phyloP scores from a whole-genome alignment of 2,797 vertebrate genomes.

The Falco columbarius region DNA sequence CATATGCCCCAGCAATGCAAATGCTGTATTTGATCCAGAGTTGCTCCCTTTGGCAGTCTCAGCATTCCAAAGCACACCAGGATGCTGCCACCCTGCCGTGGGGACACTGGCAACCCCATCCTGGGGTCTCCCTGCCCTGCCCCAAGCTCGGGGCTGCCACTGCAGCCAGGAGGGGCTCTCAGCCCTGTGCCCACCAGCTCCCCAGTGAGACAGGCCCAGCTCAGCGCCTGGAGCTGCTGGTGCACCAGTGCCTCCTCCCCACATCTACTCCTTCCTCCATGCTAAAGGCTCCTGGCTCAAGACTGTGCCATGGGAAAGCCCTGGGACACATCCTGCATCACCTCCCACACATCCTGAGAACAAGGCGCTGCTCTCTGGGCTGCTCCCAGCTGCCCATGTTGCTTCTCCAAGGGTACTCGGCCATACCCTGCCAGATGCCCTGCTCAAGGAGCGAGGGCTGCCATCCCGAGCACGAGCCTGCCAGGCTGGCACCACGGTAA shows the following conservation, averaged over 20 bases:
- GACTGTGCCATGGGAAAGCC: fast-evolving
- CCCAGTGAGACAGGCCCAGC: not conserved
- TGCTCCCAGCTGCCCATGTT: fast-evolving
- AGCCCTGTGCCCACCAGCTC: not conserved
- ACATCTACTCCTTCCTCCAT: not conserved
- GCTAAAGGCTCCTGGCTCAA: not conserved
- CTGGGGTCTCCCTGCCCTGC: not conserved
- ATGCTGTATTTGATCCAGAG: not conserved
- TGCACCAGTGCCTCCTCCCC: not conserved
- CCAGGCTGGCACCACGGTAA: no score
- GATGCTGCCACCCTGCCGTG: not conserved
- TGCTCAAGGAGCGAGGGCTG: fast-evolving
- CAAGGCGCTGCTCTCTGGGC: not conserved
- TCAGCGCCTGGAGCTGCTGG: not conserved
- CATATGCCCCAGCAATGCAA: not conserved
- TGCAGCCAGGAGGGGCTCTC: not conserved
- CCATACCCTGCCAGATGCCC: fast-evolving
- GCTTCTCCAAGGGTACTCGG: fast-evolving
- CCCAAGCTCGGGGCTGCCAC: not conserved
- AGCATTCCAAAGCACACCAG: not conserved
- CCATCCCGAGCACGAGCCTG: fast-evolving
- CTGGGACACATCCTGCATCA: not conserved
- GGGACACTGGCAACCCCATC: no score
- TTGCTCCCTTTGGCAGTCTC: not conserved
- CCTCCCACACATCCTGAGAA: no score